A percentile compares a stretch with the other conserved stretches of the same genome.
Conservation (phyloP, 2,797 vertebrate species). For the Ctenopoma multispine region DNA sequence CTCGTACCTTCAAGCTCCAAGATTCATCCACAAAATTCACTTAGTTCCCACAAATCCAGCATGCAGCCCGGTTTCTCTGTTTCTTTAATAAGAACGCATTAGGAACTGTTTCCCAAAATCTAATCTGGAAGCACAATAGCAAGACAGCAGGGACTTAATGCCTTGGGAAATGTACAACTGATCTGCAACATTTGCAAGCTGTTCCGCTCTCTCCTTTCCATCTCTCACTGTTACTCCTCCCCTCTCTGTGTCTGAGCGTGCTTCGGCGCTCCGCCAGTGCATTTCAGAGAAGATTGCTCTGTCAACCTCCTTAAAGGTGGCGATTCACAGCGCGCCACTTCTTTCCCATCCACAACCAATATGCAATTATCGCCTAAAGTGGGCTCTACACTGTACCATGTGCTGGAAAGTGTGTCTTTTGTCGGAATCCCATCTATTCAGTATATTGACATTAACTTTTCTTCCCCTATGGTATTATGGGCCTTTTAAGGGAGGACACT, state of each 20-base stretch:
- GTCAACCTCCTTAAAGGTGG: conserved; percentile 68
- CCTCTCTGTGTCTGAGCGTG: conserved; percentile 22
- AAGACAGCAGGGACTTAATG: conserved; percentile 30
- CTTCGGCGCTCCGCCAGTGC: conserved; percentile 36
- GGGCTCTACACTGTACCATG: conserved; percentile 47
- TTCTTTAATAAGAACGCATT: conserved; percentile 14
- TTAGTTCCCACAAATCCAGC: conserved; percentile 16
- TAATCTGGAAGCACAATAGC: conserved; percentile 32
- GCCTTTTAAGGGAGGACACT: conserved; percentile 31
- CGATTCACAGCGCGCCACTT: conserved; percentile 64
- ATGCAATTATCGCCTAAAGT: conserved; percentile 69
- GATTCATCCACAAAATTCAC: conserved; percentile 6
- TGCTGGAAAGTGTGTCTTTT: conserved; percentile 62
- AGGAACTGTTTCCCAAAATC: conserved; percentile 5
- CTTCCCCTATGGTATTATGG: conserved; percentile 28
- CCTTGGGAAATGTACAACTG: conserved; percentile 44
- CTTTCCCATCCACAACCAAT: conserved; percentile 62
- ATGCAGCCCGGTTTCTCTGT: neutral
- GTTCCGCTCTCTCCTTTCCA: conserved; percentile 14
- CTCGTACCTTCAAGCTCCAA: neutral
- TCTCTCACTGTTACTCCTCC: conserved; percentile 1
- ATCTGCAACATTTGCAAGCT: conserved; percentile 37
- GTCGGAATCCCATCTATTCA: conserved; percentile 44
- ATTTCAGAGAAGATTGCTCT: conserved; percentile 69
- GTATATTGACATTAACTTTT: conserved; percentile 46